Evolutionary conservation across 2,113 vertebrate species (phyloP), one percentile per base, ranked within the genome.

Genomic region (Limnothrissa miodon): DNA sequence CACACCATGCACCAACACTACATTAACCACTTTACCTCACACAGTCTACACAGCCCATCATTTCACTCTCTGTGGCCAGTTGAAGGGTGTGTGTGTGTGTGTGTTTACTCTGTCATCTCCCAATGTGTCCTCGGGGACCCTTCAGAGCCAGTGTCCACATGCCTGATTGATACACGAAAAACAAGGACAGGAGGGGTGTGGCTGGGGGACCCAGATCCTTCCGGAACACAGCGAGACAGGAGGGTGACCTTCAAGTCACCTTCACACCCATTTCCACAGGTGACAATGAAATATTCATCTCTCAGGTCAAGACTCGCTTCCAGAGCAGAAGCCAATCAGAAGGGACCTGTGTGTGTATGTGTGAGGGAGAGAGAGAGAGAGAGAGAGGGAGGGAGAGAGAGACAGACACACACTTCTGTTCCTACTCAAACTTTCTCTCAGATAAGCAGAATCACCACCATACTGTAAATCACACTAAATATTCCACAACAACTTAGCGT

Each of bases 121-220:
- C 13, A 4, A 2, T 29, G 11, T 11, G 66, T 74, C 66, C 25
- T 33, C 66, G 10, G 66, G 66, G 66, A 15, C 25, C 66, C 66
- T 5, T 74, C 2, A 0, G 25, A 8, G 23, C n/a, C 59, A 29
- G 59, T 62, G 59, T 62, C 59, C 59, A 62, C 59, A 62, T 6
- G n/a, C 59, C 66, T 39, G 66, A 74, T 74, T 74, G 66, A 74
- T 33, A 74, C 66, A 74, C 36, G 66, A 74, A 70, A n/a, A 39
- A 74, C 66, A 39, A 74, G 23, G 21, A 4, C 0, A 15, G 46
- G 46, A 48, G 46, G 66, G 29, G 11, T 11, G 66, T 8, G 6
- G 23, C 15, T 1, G 29, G 8, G 62, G 36, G 62, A 29, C 59
- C 59, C n/a, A 15, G 66, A 74, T 74, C 66, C 17, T 74, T 74